Conservation (phyloP, 2,113 vertebrate genomes). For the Saguinus imperator region DNA sequence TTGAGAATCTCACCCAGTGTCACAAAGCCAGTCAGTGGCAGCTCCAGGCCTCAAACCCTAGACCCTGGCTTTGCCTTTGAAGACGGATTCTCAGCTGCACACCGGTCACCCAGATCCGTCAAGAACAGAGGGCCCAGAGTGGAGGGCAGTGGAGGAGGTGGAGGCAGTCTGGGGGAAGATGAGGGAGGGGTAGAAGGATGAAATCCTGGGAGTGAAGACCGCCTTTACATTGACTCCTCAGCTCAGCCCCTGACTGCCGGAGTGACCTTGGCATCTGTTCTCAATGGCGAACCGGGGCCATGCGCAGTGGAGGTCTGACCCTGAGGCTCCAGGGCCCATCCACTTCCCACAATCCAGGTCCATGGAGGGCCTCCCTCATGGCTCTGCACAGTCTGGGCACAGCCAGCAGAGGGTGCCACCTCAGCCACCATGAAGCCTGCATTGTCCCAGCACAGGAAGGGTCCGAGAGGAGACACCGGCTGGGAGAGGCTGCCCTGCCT, state of each 20-base stretch:
- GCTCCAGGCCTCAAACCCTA: background rate
- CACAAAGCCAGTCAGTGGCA: background rate
- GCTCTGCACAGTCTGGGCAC: background rate
- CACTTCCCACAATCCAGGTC: background rate
- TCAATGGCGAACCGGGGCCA: background rate
- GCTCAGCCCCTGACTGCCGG: background rate
- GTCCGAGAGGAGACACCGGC: no score
- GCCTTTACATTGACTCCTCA: background rate
- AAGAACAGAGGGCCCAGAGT: background rate
- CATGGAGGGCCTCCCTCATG: background rate
- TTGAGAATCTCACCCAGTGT: background rate
- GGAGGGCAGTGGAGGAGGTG: background rate
- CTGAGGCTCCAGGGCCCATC: background rate
- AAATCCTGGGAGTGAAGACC: no score
- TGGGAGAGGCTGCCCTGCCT: background rate
- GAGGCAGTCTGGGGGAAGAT: background rate
- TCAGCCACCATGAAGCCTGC: accelerated
- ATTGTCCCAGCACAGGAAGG: background rate
- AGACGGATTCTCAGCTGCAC: background rate
- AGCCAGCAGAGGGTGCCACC: slow-evolving; percentile 56
- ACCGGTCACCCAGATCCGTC: background rate
- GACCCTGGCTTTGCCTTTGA: background rate
- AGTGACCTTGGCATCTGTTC: background rate
- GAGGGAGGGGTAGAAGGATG: background rate
- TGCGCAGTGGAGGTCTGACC: background rate